These are phyloP conservation scores for Dermolepida albohirtum DNA, from an alignment of 2,888 invertebrate species.

Conservation along the genomic window DNA sequence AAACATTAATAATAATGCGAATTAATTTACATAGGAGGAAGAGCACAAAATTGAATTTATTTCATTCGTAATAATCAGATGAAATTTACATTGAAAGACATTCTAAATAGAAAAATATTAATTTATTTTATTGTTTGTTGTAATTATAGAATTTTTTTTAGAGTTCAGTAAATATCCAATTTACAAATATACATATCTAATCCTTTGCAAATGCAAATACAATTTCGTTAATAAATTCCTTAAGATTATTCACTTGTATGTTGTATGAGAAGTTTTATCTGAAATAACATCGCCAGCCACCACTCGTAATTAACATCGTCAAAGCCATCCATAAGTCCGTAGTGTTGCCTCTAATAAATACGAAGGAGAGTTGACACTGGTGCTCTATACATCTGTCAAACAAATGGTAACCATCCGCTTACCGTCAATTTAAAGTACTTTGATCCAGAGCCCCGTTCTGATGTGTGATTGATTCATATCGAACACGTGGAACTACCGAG, in stretches of 20 bases:
- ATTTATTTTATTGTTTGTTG: no score
- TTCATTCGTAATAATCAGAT: no score
- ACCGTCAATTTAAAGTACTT: slow-evolving; percentile 60
- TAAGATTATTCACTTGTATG: slow-evolving; percentile 10
- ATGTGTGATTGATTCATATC: slow-evolving; percentile 63
- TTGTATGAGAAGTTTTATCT: slow-evolving; percentile 14
- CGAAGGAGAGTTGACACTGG: slow-evolving; percentile 44
- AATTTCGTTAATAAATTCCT: neutral
- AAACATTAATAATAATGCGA: no score
- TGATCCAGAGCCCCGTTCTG: slow-evolving; percentile 58
- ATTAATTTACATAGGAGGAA: no score
- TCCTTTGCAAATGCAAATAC: no score
- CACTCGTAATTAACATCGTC: slow-evolving; percentile 28
- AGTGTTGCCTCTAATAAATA: slow-evolving; percentile 45
- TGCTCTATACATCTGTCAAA: slow-evolving; percentile 39
- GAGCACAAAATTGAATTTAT: no score
- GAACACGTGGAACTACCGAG: slow-evolving; percentile 60
- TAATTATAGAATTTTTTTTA: no score
- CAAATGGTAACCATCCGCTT: slow-evolving; percentile 56
- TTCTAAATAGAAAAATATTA: no score
- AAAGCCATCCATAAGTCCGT: slow-evolving; percentile 27
- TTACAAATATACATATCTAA: no score
- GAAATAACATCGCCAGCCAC: slow-evolving; percentile 30
- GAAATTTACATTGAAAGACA: no score
- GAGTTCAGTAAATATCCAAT: no score